Conservation (phyloP, 64 coral and sea anemone genomes). For the Catalaphyllia jardinei region DNA sequence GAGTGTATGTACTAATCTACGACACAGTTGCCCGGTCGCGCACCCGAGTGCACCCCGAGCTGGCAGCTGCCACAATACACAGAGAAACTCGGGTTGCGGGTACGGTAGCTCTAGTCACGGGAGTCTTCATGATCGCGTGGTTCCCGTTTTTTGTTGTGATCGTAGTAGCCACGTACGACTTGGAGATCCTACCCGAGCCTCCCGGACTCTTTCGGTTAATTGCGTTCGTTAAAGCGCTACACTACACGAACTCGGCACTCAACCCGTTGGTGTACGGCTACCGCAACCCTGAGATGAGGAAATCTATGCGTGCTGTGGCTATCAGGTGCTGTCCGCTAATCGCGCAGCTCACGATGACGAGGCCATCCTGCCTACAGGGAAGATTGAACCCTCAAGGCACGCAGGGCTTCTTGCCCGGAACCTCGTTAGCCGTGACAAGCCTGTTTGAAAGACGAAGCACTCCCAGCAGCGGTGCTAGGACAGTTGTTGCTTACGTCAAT, state of each 20-base stretch:
- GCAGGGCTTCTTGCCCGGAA: neutral
- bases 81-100: slow-evolving; percentile 54
- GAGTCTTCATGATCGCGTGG: slow-evolving; percentile 67
- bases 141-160: slow-evolving; percentile 61
- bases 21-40: slow-evolving; percentile 4
- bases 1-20: slow-evolving; percentile 66
- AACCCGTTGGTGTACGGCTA: slow-evolving; percentile 69
- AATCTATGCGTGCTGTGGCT: neutral
- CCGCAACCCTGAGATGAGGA: slow-evolving; percentile 51
- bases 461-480: neutral
- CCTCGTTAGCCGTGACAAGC: neutral
- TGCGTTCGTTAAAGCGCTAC: slow-evolving; percentile 52
- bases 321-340: neutral
- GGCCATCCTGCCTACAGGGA: neutral
- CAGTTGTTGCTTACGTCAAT: neutral
- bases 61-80: slow-evolving; percentile 10
- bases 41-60: neutral
- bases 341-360: neutral
- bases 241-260: slow-evolving; percentile 62
- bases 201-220: slow-evolving; percentile 16
- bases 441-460: neutral
- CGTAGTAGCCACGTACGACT: slow-evolving; percentile 29
- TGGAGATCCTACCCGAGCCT: slow-evolving; percentile 30
- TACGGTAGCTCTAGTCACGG: slow-evolving; percentile 55
- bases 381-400: neutral